A percentile compares a stretch with the other conserved stretches of the same genome.
Conservation (phyloP, 2,113 vertebrate species). For the Halichoeres trimaculatus region DNA sequence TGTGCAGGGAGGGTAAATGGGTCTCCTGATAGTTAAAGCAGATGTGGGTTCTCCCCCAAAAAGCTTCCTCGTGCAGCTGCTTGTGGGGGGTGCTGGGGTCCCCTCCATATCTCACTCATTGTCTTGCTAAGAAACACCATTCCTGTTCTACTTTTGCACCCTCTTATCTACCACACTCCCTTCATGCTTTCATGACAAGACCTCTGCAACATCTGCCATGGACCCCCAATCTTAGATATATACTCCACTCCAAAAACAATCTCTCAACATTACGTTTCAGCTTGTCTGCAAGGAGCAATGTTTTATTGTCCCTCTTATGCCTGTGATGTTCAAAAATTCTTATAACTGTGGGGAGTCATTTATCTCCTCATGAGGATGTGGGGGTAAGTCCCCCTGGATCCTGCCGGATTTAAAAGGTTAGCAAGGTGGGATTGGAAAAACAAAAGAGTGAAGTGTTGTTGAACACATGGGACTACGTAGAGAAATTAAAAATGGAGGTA, state of each 20-base stretch:
- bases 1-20: neutral
- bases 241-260: neutral
- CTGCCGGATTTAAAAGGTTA: slow-evolving; percentile 52
- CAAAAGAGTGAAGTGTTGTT: neutral
- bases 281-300: slow-evolving; percentile 1
- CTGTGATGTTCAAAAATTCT: slow-evolving; percentile 38
- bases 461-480: neutral
- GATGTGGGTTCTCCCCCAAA: slow-evolving; percentile 59
- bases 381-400: slow-evolving; percentile 40
- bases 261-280: neutral
- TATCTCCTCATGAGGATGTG: slow-evolving; percentile 42
- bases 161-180: neutral
- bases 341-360: slow-evolving; percentile 44
- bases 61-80: slow-evolving; percentile 65
- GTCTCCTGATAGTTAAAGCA: slow-evolving; percentile 73
- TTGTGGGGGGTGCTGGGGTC: slow-evolving; percentile 41
- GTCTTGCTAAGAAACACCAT: neutral
- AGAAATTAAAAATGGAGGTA: neutral
- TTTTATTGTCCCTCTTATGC: slow-evolving; percentile 45
- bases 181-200: neutral
- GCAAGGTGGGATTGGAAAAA: slow-evolving; percentile 3
- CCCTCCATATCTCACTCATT: slow-evolving; percentile 16
- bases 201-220: neutral
- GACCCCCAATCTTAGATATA: neutral
- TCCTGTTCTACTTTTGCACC: neutral